Percentiles rank a stretch among this genome's conserved stretches.
phyloP scores from a whole-genome alignment of 2,113 vertebrate species.

The Burhinus bistriatus region DNA sequence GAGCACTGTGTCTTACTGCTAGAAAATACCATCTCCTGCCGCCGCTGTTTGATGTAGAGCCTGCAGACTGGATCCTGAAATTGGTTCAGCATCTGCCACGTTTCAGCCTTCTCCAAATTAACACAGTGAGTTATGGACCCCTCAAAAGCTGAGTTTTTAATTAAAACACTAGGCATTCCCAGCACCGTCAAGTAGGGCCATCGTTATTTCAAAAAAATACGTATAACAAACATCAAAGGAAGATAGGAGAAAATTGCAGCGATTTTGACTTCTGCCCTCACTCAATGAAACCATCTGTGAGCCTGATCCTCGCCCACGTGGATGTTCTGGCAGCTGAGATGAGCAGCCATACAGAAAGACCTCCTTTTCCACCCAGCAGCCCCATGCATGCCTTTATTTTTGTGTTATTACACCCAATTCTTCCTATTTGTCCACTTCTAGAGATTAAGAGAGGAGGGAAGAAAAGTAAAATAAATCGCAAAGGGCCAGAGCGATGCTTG shows the following conservation, averaged over 20 bases:
- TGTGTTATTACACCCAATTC: not conserved
- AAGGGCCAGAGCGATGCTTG: not conserved
- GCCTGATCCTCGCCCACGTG: not conserved
- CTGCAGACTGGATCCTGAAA: not conserved
- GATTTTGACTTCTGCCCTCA: not conserved
- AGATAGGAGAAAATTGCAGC: not conserved
- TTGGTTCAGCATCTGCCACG: not conserved
- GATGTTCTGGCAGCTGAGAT: not conserved
- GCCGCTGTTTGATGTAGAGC: not conserved
- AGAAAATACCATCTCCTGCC: not conserved
- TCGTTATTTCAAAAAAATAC: not conserved
- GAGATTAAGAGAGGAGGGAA: too few relatives aligned
- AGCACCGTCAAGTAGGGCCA: not conserved
- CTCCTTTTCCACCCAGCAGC: not conserved
- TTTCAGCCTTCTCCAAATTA: not conserved
- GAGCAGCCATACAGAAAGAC: not conserved
- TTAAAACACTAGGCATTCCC: not conserved
- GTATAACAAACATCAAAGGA: not conserved
- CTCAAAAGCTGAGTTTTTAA: not conserved
- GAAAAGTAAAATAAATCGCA: not conserved
- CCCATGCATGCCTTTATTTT: fast-evolving
- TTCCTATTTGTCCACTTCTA: not conserved
- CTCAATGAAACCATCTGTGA: not conserved
- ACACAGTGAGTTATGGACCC: not conserved
- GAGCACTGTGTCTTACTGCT: not conserved